Base-by-base conservation (phyloP, 2,113 vertebrate species). In the Ictidomys tridecemlineatus region DNA sequence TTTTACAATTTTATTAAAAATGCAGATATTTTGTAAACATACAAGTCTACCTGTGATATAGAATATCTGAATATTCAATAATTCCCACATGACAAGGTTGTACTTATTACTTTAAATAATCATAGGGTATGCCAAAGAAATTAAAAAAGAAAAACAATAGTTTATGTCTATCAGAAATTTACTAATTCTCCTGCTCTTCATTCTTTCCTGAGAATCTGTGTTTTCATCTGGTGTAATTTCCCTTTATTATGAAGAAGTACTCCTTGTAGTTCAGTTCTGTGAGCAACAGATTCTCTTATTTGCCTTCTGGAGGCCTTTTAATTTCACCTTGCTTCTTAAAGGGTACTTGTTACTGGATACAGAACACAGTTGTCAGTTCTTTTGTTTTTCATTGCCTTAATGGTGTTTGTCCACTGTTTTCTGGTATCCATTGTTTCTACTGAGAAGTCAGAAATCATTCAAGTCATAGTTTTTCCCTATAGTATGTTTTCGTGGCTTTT, bases 31-130 rank as follows among this genome's bases (percentile, higher is more conserved):
- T 91, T 72, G 13, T 67, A 89, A 70, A 14, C 17, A 4, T 63
- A 17, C 3, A 80, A 37, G 12, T 89, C 13, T 0, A 74, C 34
- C n/a, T 89, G 8, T 69, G 32, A 85, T 45, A 63, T 4, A 24
- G 34, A 93, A 51, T 56, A 53, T 80, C 20, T 74, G 53, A 7
- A 42, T 89, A 37, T 42, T 13, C 53, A 89, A 28, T 72, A 88
- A 93, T 78, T 3, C 4, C 51, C 26, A 76, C 1, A 72, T 83
- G 28, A 26, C 5, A 95, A 0, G 39, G 34, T 83, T 95, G 8
- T 63, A 34, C 26, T 78, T 56, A 77, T 84, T 87, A 16, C n/a
- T 89, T 85, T 88, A 95, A 92, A 14, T 91, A 76, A 61, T 51
- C 20, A 61, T 51, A 39, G 39, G 56, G 1, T 69, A 14, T 94